phyloP scores from a whole-genome alignment of 2,797 vertebrate species.

The Molossus alvarezi region DNA sequence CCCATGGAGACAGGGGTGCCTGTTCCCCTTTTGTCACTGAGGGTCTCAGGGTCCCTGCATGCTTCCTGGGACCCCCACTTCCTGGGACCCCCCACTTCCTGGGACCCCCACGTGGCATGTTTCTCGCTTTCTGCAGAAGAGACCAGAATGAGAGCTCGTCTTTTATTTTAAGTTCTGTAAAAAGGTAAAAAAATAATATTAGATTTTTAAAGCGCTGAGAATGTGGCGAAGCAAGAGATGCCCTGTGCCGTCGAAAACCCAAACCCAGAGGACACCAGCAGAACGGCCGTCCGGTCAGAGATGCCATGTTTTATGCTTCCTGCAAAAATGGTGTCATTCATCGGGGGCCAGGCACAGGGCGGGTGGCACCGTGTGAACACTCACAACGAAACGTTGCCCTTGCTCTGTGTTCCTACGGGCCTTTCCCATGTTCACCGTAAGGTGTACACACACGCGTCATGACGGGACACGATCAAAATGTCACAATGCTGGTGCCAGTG shows the following conservation, averaged over 20 bases:
- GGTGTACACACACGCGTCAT: not conserved
- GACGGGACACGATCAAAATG: fast-evolving
- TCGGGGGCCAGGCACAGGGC: fast-evolving
- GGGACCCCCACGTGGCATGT: too few relatives aligned
- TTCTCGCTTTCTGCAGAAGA: not conserved
- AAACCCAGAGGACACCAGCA: not conserved
- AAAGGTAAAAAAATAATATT: not conserved
- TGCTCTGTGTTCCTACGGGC: not conserved
- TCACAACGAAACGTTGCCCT: not conserved
- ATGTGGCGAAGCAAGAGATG: not conserved
- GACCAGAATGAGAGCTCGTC: too few relatives aligned
- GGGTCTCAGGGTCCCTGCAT: too few relatives aligned
- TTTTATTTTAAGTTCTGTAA: not conserved
- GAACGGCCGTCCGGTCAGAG: not conserved
- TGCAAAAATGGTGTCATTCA: not conserved
- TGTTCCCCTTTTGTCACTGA: not conserved
- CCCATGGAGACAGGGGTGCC: fast-evolving
- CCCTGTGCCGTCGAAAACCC: not conserved
- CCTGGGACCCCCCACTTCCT: too few relatives aligned
- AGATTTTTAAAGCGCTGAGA: not conserved
- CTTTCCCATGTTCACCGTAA: not conserved
- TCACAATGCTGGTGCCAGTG: fast-evolving
- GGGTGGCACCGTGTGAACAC: fast-evolving
- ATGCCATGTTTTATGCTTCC: not conserved
- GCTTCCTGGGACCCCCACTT: too few relatives aligned